Evolutionary conservation across 2,797 vertebrate genomes (phyloP), one percentile per base, ranked within the genome.

Genomic region (Anguilla anguilla): DNA sequence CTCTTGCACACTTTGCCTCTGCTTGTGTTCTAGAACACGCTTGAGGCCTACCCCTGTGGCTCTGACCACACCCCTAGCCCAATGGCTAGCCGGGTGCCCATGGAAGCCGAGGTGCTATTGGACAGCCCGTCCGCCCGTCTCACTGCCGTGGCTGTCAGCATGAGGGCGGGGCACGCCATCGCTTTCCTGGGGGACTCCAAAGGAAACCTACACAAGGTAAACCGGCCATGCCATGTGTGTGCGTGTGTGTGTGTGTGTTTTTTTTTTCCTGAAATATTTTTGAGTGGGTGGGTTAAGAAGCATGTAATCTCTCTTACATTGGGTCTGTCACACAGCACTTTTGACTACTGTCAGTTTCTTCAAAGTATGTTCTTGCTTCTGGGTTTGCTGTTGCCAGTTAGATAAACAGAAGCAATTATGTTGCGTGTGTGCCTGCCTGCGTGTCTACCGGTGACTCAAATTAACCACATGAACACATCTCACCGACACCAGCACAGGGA

Each of bases 1-100:
- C 15, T 46, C 43, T 28, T 19, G 0, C 1, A 59, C 57, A 28
- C 64, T 10, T 51, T 89, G 67, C 64, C 84, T 88, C 64, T 84
- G 43, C 86, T 22, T 88, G 57, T 81, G 31, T 67, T 67, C 28
- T 79, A 99, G 98, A 98, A 99, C 87, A 99, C 98, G 1, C 91
- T 99, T 11, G 97, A 97, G 57, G 97, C 98, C 0, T 99, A 98
- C 89, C 97, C 98, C 0, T 99, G 98, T 61, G 98, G 98, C 86
- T 99, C 98, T 11, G 98, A 99, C 94, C 98, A 99, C 95, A 99
- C 98, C 0, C 98, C 98, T 11, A 99, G 98, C 91, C 98, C 98
- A 0, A 99, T 99, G 98, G 98, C 98, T 35, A 99, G 98, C 93
- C 94, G 94, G 0, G 89, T 95, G 0, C 95, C 98, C 0, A 92